These are phyloP conservation scores for Leptogaster cylindrica DNA, from an alignment of 2,888 invertebrate genomes.

Conservation along the genomic window DNA sequence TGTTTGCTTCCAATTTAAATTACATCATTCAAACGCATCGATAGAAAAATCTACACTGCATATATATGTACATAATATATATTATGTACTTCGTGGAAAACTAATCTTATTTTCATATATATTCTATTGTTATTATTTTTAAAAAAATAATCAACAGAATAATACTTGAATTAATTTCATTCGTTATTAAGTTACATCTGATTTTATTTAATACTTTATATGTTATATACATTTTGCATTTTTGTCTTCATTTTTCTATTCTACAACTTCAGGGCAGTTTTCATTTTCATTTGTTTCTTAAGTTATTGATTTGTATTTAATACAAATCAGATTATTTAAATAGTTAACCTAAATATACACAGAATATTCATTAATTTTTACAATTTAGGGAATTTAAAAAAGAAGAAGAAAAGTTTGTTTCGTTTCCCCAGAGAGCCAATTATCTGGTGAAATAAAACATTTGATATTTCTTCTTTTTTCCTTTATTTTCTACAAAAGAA, in stretches of 20 bases:
- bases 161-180: background rate
- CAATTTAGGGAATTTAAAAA: too few species aligned
- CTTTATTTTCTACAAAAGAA: conserved; percentile 48
- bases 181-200: background rate
- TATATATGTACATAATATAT: background rate
- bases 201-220: conserved; percentile 6
- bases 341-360: background rate
- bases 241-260: conserved; percentile 25
- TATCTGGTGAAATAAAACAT: conserved; percentile 47
- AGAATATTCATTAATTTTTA: background rate
- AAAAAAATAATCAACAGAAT: background rate
- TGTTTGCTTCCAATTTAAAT: conserved; percentile 27
- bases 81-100: conserved; percentile 4
- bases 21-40: too few species aligned
- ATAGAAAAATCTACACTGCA: conserved; percentile 27
- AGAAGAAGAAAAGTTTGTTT: too few species aligned
- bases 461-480: conserved; percentile 52
- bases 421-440: conserved; percentile 52
- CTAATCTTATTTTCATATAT: background rate
- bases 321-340: background rate
- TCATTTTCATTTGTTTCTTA: conserved; percentile 25
- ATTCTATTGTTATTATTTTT: background rate
- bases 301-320: conserved; percentile 5
- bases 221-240: conserved; percentile 16
- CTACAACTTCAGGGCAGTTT: conserved; percentile 28